These are phyloP conservation scores for Cantharis lateralis DNA, from an alignment of 2,888 invertebrate species.

Conservation along the genomic window DNA sequence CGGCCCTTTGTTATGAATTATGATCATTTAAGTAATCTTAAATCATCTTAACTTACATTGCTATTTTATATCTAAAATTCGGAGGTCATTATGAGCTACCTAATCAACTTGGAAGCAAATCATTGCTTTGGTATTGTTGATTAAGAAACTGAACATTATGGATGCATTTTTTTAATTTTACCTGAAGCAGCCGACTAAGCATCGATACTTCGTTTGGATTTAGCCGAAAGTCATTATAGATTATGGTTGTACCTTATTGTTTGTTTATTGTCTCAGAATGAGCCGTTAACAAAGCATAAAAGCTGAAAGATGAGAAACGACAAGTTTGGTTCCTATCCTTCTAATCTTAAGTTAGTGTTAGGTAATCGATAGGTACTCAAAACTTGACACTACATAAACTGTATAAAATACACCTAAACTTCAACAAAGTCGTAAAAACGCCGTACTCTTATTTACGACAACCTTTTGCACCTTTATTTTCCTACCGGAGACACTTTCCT, in stretches of 20 bases:
- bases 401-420: conserved; percentile 18
- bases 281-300: conserved; percentile 40
- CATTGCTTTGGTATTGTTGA: not conserved
- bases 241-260: conserved; percentile 30
- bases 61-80: conserved; percentile 6
- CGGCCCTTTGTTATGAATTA: conserved; percentile 29
- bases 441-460: conserved; percentile 28
- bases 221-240: conserved; percentile 25
- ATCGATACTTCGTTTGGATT: not conserved
- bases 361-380: conserved; percentile 25
- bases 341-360: conserved; percentile 21
- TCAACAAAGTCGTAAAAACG: conserved; percentile 23
- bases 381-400: conserved; percentile 28
- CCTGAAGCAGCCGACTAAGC: not conserved
- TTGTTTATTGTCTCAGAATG: conserved; percentile 40
- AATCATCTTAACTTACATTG: conserved; percentile 23
- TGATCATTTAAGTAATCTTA: conserved; percentile 26
- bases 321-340: conserved; percentile 9
- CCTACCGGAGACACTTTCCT: conserved; percentile 13
- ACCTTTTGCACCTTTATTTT: conserved; percentile 24
- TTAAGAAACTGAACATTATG: not conserved
- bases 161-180: not conserved
- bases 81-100: conserved; percentile 1
- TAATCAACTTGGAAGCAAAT: conserved; percentile 4
- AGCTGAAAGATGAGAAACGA: conserved; percentile 5